Evolutionary conservation across 2,888 invertebrate species (phyloP).

Genomic region (Encarsia formosa): DNA sequence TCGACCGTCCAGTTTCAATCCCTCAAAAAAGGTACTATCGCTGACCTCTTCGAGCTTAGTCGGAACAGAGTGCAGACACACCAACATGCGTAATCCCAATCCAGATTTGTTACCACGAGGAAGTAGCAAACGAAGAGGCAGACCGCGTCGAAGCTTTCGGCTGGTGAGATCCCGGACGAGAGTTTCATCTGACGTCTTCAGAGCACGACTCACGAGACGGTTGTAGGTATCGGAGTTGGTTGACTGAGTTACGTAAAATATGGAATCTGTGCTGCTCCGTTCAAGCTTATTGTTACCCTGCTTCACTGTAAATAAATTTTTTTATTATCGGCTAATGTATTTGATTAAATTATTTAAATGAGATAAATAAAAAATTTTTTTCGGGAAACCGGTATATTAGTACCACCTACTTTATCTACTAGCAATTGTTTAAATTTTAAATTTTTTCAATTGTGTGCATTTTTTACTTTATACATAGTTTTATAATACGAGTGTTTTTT

Average conservation of each 20-base stretch:
- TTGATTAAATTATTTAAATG: too few species aligned
- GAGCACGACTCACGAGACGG: not conserved
- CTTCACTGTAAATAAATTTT: conserved; percentile 39
- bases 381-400: too few species aligned
- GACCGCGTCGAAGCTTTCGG: conserved; percentile 30
- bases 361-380: too few species aligned
- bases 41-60: conserved; percentile 53
- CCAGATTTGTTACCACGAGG: conserved; percentile 55
- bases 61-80: conserved; percentile 55
- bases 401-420: too few species aligned
- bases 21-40: conserved; percentile 54
- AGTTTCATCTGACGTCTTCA: not conserved
- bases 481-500: too few species aligned
- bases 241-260: conserved; percentile 40
- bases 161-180: not conserved
- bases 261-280: conserved; percentile 38
- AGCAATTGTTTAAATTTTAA: too few species aligned
- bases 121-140: conserved; percentile 60
- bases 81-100: conserved; percentile 50
- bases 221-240: conserved; percentile 42
- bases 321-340: too few species aligned
- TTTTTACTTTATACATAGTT: too few species aligned
- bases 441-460: too few species aligned
- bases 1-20: conserved; percentile 34
- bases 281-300: conserved; percentile 47